phyloP scores from a whole-genome alignment of 2,113 vertebrate genomes.

The Tonatia bakeri region DNA sequence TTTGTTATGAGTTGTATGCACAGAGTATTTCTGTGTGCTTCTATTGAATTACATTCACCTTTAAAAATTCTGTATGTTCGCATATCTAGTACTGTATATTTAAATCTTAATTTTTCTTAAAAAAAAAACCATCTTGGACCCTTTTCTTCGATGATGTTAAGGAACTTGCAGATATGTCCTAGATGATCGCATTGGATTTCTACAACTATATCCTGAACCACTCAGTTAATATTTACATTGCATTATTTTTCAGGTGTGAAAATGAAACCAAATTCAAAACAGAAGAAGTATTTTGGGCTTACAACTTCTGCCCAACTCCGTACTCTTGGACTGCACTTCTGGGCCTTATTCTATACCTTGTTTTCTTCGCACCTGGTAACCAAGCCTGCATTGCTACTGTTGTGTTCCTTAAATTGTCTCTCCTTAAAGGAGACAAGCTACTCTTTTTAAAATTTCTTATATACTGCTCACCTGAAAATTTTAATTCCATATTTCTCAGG shows the following conservation, averaged over 20 bases:
- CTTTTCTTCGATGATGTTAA: background rate
- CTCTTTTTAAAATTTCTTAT: background rate
- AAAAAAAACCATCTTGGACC: background rate
- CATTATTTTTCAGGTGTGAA: slow-evolving; percentile 87
- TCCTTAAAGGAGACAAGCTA: background rate
- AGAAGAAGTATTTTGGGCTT: slow-evolving; percentile 91
- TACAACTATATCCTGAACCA: background rate
- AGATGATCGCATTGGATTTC: background rate
- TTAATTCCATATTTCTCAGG: slow-evolving; percentile 76
- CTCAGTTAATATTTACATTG: background rate
- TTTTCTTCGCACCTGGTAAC: slow-evolving; percentile 96
- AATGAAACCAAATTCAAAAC: slow-evolving; percentile 87
- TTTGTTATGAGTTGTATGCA: background rate
- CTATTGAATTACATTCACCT: background rate
- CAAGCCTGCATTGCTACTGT: background rate
- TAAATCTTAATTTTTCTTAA: background rate
- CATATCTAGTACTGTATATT: background rate
- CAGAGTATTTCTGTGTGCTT: background rate
- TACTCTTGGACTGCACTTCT: slow-evolving; percentile 94
- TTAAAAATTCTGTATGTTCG: background rate
- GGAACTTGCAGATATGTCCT: background rate
- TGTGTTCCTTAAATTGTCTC: background rate
- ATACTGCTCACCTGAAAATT: slow-evolving; percentile 16
- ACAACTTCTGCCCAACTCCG: slow-evolving; percentile 96
- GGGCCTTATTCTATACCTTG: slow-evolving; percentile 92